Evolutionary conservation across 2,888 invertebrate species (phyloP).

Genomic region (Chrysolina oricalcia): DNA sequence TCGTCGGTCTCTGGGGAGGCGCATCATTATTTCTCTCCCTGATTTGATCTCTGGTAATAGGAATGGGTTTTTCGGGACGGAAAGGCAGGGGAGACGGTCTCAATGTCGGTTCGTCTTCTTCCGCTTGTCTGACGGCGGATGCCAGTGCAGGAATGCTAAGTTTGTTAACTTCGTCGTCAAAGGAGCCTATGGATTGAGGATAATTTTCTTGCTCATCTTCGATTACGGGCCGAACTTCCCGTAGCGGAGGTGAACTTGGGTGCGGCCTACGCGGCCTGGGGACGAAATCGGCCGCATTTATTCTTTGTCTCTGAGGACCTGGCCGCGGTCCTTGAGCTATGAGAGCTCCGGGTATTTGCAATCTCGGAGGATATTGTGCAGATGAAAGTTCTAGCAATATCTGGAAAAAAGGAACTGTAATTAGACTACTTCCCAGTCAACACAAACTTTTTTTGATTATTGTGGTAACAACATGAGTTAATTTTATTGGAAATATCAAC

Average conservation of each 20-base stretch:
- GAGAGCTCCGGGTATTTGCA: constrained; percentile 80
- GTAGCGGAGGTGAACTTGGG: constrained; percentile 71
- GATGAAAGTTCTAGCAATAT: constrained; percentile 52
- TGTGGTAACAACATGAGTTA: too few relatives aligned
- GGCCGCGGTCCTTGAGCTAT: constrained; percentile 69
- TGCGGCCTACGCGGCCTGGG: constrained; percentile 60
- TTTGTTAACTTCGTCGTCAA: constrained; percentile 66
- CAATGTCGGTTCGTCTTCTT: constrained; percentile 40
- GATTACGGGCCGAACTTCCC: constrained; percentile 80
- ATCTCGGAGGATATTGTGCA: constrained; percentile 77
- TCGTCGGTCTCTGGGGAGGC: constrained; percentile 43
- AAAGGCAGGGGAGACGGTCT: constrained; percentile 61
- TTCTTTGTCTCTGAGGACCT: constrained; percentile 67
- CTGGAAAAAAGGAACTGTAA: constrained; percentile 31
- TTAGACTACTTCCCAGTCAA: too few relatives aligned
- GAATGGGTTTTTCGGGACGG: constrained; percentile 67
- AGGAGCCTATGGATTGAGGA: constrained; percentile 63
- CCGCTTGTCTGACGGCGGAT: constrained; percentile 56
- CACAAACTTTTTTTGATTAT: too few relatives aligned
- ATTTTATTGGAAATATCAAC: too few relatives aligned
- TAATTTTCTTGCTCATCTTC: constrained; percentile 80
- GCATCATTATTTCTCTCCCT: constrained; percentile 60
- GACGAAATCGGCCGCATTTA: constrained; percentile 42
- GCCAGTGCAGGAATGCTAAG: constrained; percentile 61
- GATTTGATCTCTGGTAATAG: constrained; percentile 65